These are phyloP conservation scores for Chrysemys picta DNA, from an alignment of 2,113 vertebrate genomes.

Conservation along the genomic window DNA sequence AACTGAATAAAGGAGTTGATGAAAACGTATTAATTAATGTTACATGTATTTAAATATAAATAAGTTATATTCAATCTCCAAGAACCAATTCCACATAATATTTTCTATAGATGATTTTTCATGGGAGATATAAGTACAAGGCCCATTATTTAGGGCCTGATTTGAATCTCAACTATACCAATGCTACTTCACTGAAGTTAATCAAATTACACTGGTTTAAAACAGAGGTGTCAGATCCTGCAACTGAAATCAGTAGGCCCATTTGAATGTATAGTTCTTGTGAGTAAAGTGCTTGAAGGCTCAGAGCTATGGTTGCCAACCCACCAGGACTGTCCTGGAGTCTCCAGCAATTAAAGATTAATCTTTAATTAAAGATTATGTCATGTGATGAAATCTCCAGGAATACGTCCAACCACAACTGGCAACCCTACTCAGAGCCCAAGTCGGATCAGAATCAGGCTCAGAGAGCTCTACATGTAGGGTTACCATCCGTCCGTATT, in stretches of 20 bases:
- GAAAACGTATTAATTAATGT: background rate
- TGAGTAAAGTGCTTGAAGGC: background rate
- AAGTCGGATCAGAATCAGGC: conserved; percentile 8
- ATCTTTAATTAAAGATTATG: too few relatives aligned
- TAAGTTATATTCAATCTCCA: background rate
- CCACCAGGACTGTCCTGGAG: too few relatives aligned
- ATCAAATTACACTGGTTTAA: background rate
- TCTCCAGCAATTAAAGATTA: too few relatives aligned
- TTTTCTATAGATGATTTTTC: background rate
- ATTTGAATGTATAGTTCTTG: background rate
- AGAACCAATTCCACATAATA: background rate
- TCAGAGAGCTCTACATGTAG: conserved; percentile 64
- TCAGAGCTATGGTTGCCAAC: too few relatives aligned
- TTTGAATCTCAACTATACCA: background rate
- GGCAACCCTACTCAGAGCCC: background rate
- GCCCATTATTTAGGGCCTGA: background rate
- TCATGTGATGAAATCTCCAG: too few relatives aligned
- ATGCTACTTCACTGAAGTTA: background rate
- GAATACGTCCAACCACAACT: too few relatives aligned
- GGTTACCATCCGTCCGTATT: too few relatives aligned
- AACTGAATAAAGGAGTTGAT: background rate
- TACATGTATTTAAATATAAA: background rate
- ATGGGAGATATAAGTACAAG: background rate
- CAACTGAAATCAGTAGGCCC: background rate
- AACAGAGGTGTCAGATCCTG: background rate